Conservation (phyloP, 2,888 invertebrate genomes). For the Pandemis cinnamomeana region DNA sequence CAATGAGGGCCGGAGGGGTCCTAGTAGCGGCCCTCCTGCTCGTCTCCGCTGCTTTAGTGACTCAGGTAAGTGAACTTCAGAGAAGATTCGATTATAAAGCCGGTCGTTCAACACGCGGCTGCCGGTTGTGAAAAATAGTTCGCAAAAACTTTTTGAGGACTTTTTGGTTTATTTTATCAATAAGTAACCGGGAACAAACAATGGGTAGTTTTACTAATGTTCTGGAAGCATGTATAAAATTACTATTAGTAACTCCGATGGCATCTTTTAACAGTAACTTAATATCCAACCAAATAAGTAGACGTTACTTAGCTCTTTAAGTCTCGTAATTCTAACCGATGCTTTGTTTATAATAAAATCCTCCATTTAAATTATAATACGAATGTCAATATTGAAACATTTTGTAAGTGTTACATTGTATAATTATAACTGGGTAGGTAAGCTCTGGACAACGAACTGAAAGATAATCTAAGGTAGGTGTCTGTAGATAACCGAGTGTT, state of each 20-base stretch:
- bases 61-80: constrained; percentile 32
- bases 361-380: background rate
- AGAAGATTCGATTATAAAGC: constrained; percentile 17
- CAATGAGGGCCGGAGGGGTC: constrained; percentile 39
- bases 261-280: background rate
- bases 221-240: background rate
- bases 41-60: constrained; percentile 24
- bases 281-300: constrained; percentile 2
- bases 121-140: constrained; percentile 38
- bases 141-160: constrained; percentile 35
- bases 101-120: background rate
- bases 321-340: constrained; percentile 8
- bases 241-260: background rate
- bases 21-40: constrained; percentile 38
- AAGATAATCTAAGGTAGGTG: constrained; percentile 38
- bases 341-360: background rate
- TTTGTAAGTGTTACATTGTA: background rate
- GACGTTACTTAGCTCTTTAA: constrained; percentile 5
- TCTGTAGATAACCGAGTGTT: constrained; percentile 35
- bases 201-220: background rate
- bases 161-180: constrained; percentile 20
- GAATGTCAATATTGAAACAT: background rate
- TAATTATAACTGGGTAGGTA: constrained; percentile 15
- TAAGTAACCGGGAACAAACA: constrained; percentile 1
- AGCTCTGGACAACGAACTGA: constrained; percentile 26